Percentiles rank a stretch among this genome's conserved stretches.
Evolutionary conservation across 2,113 vertebrate species (phyloP).

Genomic region (Hypocryptadius cinnamomeus): DNA sequence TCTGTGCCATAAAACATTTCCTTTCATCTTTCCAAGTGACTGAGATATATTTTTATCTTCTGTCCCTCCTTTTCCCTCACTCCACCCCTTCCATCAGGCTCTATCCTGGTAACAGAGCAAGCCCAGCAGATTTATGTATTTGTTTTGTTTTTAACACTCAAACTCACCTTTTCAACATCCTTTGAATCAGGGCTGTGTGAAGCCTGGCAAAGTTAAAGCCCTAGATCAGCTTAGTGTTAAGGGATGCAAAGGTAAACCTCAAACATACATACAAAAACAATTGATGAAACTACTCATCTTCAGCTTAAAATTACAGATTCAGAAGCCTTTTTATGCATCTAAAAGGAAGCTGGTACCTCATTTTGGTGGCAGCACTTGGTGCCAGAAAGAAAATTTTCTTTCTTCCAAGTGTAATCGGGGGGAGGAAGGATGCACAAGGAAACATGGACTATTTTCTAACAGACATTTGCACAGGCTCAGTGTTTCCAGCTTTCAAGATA

Average conservation of each 20-base stretch:
- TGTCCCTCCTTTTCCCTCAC: background rate
- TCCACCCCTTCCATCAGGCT: background rate
- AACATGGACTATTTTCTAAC: background rate
- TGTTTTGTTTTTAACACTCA: background rate
- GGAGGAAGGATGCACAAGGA: background rate
- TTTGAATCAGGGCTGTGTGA: background rate
- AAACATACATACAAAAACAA: background rate
- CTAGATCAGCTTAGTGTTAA: background rate
- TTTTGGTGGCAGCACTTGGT: background rate
- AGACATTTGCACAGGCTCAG: background rate
- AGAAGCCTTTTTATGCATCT: background rate
- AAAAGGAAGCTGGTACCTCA: background rate
- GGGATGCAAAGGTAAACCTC: background rate
- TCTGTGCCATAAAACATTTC: background rate
- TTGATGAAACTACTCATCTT: background rate
- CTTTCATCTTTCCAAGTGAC: background rate
- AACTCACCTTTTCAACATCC: background rate
- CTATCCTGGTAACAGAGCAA: background rate
- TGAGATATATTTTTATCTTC: background rate
- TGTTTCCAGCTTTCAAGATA: slow-evolving; percentile 44
- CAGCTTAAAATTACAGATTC: background rate
- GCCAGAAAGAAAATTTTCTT: background rate
- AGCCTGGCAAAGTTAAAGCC: background rate
- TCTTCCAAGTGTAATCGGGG: background rate
- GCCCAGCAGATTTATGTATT: background rate